Evolutionary conservation across 2,888 invertebrate genomes (phyloP).

Genomic region (Creontiades dilutus): DNA sequence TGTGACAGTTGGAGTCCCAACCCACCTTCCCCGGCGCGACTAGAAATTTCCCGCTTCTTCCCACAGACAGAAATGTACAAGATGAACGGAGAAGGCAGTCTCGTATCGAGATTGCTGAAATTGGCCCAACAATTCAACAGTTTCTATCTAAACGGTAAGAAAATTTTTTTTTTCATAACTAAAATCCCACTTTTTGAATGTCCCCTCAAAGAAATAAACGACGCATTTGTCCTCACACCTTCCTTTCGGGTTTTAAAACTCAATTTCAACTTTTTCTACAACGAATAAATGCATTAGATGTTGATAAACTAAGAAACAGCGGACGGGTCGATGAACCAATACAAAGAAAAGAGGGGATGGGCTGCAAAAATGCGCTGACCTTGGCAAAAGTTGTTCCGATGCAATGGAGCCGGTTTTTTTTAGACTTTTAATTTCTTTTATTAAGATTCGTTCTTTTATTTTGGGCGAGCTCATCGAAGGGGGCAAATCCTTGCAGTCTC

Average conservation of each 20-base stretch:
- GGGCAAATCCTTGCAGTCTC: background rate
- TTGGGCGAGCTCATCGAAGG: background rate
- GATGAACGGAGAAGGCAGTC: slow-evolving; percentile 54
- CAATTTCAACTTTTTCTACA: too few species aligned
- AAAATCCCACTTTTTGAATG: too few species aligned
- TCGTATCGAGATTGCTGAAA: slow-evolving; percentile 80
- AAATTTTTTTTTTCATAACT: too few species aligned
- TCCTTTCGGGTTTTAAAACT: too few species aligned
- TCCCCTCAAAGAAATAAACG: too few species aligned
- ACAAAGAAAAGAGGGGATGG: slow-evolving; percentile 20
- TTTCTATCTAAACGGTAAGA: slow-evolving; percentile 91
- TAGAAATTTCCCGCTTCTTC: background rate
- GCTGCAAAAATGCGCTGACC: slow-evolving; percentile 26
- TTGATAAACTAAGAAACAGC: slow-evolving; percentile 19
- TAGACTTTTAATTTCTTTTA: background rate
- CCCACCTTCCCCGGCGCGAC: background rate
- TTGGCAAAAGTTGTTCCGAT: background rate
- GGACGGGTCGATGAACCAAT: slow-evolving; percentile 24
- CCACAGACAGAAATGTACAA: slow-evolving; percentile 51
- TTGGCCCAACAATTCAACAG: slow-evolving; percentile 93
- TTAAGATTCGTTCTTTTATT: background rate
- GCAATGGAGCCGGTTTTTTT: background rate
- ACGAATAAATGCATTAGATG: too few species aligned
- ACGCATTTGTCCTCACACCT: too few species aligned
- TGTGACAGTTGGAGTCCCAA: too few species aligned